A percentile compares a stretch with the other conserved stretches of the same genome.
These are phyloP conservation scores for Anabas testudineus DNA, from an alignment of 2,797 vertebrate species.

Conservation along the genomic window DNA sequence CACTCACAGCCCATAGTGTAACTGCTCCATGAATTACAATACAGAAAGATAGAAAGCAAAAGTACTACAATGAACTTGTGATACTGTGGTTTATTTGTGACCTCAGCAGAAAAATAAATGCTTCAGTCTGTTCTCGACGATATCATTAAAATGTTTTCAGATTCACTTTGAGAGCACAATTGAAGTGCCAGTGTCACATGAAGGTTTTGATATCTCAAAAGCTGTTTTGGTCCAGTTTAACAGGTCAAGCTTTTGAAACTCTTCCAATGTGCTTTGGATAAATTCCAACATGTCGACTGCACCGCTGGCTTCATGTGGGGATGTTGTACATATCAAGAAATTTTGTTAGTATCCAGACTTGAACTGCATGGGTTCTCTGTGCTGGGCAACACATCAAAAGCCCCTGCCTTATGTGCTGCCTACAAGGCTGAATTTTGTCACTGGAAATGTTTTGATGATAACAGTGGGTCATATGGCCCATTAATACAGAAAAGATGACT, in stretches of 20 bases:
- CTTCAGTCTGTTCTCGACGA: neutral
- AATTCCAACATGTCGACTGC: conserved; percentile 42
- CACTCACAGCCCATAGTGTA: neutral
- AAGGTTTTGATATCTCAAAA: conserved; percentile 17
- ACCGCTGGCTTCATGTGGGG: conserved; percentile 34
- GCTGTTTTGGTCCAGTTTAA: conserved; percentile 25
- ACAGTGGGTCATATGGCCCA: conserved; percentile 39
- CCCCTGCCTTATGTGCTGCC: conserved; percentile 47
- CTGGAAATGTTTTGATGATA: conserved; percentile 48
- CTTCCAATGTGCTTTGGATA: conserved; percentile 34
- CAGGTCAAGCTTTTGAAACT: conserved; percentile 51
- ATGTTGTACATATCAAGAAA: conserved; percentile 53
- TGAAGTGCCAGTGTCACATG: conserved; percentile 19
- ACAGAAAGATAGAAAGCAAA: neutral
- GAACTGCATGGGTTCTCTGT: conserved; percentile 53
- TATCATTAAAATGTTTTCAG: conserved; percentile 2
- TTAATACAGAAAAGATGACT: conserved; percentile 38
- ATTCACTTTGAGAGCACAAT: conserved; percentile 20
- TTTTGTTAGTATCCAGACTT: conserved; percentile 54
- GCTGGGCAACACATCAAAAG: conserved; percentile 68
- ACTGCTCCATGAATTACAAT: neutral
- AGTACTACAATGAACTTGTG: neutral
- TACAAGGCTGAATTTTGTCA: conserved; percentile 50
- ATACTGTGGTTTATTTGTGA: neutral
- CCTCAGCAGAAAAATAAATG: neutral